Evolutionary conservation across 2,113 vertebrate genomes (phyloP).

Genomic region (Microtus ochrogaster): DNA sequence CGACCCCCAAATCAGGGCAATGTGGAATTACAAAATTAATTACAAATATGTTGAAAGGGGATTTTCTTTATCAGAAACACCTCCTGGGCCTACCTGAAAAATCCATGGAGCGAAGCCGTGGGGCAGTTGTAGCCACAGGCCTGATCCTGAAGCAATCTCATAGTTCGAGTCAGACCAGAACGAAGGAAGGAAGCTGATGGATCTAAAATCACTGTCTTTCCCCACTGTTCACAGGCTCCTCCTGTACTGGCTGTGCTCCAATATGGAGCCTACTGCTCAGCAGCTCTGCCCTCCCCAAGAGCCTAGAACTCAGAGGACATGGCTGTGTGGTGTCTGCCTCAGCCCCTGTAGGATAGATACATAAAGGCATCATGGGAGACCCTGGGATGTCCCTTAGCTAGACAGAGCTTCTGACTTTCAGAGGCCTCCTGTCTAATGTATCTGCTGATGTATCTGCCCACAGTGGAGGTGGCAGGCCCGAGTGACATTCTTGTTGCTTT

Average conservation of each 20-base stretch:
- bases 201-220: background rate
- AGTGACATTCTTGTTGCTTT: background rate
- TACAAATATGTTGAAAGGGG: accelerated
- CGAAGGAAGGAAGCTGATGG: background rate
- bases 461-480: too few species aligned
- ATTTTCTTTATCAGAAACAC: accelerated
- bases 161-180: background rate
- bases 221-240: background rate
- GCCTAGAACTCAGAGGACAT: background rate
- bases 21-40: background rate
- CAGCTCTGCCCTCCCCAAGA: background rate
- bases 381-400: accelerated
- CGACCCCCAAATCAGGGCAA: background rate
- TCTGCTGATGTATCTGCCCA: accelerated
- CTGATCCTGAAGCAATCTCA: background rate
- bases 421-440: background rate
- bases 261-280: too few species aligned
- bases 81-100: background rate
- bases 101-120: background rate
- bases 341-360: background rate
- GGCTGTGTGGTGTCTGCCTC: too few species aligned
- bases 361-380: accelerated
- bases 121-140: accelerated
- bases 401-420: background rate
- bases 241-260: background rate